A percentile compares a stretch with the other conserved stretches of the same genome.
Conservation (phyloP, 2,113 vertebrate species). For the Odontophorus gujanensis region DNA sequence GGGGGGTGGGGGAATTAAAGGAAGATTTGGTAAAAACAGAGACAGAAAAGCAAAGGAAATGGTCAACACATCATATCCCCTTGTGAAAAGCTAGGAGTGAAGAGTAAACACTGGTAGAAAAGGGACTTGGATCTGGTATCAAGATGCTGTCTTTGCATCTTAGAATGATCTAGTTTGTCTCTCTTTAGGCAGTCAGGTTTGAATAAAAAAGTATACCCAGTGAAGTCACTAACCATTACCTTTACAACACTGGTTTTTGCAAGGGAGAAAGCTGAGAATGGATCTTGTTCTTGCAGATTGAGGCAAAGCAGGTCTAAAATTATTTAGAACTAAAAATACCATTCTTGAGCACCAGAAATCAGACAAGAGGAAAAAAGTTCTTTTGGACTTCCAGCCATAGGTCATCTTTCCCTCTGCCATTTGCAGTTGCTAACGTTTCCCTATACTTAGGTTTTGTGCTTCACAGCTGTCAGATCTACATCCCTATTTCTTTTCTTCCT, state of each 20-base stretch:
- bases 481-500: background rate
- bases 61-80: background rate
- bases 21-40: background rate
- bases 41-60: background rate
- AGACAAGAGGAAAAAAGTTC: fast-evolving
- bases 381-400: background rate
- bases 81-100: background rate
- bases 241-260: background rate
- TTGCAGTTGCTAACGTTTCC: background rate
- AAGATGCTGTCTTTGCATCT: background rate
- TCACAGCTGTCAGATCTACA: background rate
- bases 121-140: background rate
- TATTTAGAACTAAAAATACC: fast-evolving
- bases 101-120: background rate
- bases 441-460: background rate
- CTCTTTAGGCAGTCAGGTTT: background rate
- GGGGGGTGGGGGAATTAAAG: background rate
- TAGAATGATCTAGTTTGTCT: background rate
- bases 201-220: background rate
- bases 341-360: background rate
- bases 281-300: background rate
- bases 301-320: background rate
- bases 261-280: background rate
- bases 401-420: background rate
- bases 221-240: background rate